These are phyloP conservation scores for Daktulosphaira vitifoliae DNA, from an alignment of 1,140 invertebrate genomes.

Conservation along the genomic window DNA sequence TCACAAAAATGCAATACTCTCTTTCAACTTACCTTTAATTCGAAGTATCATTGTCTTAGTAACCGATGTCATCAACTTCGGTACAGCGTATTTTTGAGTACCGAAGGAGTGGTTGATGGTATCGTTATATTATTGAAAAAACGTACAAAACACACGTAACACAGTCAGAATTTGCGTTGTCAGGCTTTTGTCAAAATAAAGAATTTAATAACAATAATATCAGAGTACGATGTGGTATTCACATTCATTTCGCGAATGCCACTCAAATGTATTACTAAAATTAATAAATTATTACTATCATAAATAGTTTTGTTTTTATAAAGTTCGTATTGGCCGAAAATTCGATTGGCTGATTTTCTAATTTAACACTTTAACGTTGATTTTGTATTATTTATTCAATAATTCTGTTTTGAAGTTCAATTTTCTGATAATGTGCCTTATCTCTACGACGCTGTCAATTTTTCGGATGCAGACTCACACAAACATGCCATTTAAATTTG, in stretches of 20 bases:
- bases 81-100: not conserved
- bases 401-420: not conserved
- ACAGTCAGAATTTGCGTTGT: not conserved
- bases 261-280: not conserved
- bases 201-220: not conserved
- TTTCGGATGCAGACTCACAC: no score
- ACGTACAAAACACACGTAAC: not conserved
- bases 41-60: conserved; percentile 12
- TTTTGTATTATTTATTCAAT: not conserved
- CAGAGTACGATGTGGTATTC: not conserved
- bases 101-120: not conserved
- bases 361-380: not conserved
- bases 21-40: not conserved
- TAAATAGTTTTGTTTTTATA: not conserved
- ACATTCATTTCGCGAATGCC: not conserved
- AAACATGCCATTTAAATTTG: not conserved
- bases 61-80: not conserved
- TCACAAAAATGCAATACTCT: not conserved
- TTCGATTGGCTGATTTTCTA: not conserved
- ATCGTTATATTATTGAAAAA: not conserved
- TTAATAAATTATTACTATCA: no score
- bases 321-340: conserved; percentile 7
- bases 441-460: no score
- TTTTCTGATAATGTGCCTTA: no score
- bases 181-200: not conserved